Conservation (phyloP, 2,797 vertebrate genomes). For the Sebastes itinus region DNA sequence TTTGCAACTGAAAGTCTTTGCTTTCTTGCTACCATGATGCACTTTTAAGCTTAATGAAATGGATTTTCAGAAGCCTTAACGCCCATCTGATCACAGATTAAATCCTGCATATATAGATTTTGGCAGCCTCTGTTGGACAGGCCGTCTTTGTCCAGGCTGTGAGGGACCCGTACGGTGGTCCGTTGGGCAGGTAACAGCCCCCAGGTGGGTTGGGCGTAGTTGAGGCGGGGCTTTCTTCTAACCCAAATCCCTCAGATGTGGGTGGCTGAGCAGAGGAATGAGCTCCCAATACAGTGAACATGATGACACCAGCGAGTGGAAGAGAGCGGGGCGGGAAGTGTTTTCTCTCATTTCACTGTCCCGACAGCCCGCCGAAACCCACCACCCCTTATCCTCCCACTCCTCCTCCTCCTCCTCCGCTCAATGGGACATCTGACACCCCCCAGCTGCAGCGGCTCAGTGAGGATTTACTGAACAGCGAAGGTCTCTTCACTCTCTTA, state of each 20-base stretch:
- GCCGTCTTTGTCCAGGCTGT: not conserved
- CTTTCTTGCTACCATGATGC: not conserved
- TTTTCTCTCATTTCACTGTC: constrained; percentile 70
- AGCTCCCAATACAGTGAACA: constrained; percentile 18
- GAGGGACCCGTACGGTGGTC: not conserved
- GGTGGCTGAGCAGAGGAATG: constrained; percentile 36
- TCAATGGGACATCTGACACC: constrained; percentile 71
- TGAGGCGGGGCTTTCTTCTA: not conserved
- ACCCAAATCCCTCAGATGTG: constrained; percentile 29
- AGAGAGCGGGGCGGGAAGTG: not conserved
- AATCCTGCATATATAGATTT: not conserved
- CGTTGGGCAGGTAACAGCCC: not conserved
- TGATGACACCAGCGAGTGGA: constrained; percentile 26
- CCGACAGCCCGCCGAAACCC: constrained; percentile 46
- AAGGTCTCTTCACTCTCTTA: constrained; percentile 47
- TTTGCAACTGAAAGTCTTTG: not conserved
- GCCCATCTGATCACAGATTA: not conserved
- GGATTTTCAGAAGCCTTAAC: not conserved
- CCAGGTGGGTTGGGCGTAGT: not conserved
- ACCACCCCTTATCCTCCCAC: not conserved
- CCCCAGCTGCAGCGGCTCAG: constrained; percentile 75
- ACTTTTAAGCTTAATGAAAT: not conserved
- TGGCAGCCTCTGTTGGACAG: not conserved
- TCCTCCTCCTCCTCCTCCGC: not conserved
- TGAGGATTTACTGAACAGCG: constrained; percentile 64